Evolutionary conservation across 2,797 vertebrate genomes (phyloP), one percentile per base, ranked within the genome.

Genomic region (Microctenopoma stevenorrisi): DNA sequence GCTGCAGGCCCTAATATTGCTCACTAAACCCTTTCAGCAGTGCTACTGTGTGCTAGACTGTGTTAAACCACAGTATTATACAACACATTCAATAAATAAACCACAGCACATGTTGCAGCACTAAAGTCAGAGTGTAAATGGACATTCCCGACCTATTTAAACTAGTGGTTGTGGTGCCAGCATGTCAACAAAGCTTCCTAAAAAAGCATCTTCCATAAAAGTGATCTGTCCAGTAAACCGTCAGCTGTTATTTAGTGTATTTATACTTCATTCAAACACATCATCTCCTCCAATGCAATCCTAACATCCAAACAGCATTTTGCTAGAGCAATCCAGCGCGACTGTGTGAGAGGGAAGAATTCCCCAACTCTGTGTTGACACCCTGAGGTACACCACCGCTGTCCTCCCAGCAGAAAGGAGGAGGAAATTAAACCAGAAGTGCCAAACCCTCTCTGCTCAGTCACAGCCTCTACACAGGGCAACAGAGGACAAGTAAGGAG

Each of bases 401-500:
- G 66, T 49, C 67, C 66, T 83, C 73, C 69, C 33, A 66, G 71
- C 30, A 37, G 57, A 61, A 49, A 15, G 13, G 38, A 25, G 40
- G 64, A 54, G 61, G 10, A 50, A 73, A 73, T 72, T 56, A 63
- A 40, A 74, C 16, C 37, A 53, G 50, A 12, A 30, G 30, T 37
- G 64, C 16, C 6, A 8, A 38, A 70, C 64, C 18, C 64, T 50
- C 53, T 68, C 54, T 7, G 15, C 68, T 72, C 64, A 59, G 72
- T 48, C 26, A 33, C 66, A 76, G 76, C 30, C 43, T 50, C 72
- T 6, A 1, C 38, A 25, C 55, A 59, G 79, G 59, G 73, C 76
- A 85, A 55, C 63, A 70, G 78, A 78, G 84, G 79, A 78, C 74
- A 70, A 71, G 62, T 59, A 38, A 44, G 76, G 81, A 81, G 62